Conservation (phyloP, 2,797 vertebrate species). For the Phaenicophaeus curvirostris region DNA sequence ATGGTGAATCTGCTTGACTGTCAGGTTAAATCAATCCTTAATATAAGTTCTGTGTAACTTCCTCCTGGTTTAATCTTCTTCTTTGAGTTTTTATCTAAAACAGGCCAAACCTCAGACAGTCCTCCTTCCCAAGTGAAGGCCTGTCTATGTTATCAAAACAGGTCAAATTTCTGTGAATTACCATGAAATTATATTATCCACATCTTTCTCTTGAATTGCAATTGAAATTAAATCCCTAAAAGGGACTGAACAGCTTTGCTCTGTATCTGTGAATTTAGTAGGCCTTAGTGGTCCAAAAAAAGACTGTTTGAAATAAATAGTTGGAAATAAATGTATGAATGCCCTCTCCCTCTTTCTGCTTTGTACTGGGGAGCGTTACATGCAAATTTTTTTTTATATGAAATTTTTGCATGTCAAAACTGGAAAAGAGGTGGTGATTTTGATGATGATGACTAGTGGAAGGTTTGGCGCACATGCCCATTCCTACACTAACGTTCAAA, state of each 20-base stretch:
- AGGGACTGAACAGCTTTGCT: not conserved
- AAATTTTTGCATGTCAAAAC: not conserved
- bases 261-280: not conserved
- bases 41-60: not conserved
- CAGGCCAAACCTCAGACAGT: not conserved
- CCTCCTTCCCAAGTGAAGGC: not conserved
- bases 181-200: not conserved
- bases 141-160: not conserved
- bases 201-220: not conserved
- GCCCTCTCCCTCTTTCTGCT: not conserved
- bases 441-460: too few species aligned
- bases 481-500: not conserved
- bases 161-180: not conserved
- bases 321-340: not conserved
- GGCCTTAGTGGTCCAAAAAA: not conserved
- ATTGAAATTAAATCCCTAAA: not conserved
- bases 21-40: not conserved
- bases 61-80: not conserved
- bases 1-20: not conserved
- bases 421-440: not conserved
- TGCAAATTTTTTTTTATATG: too few species aligned
- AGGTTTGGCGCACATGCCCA: rapidly evolving
- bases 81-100: not conserved
- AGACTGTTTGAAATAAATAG: not conserved
- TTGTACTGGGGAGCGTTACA: not conserved